Percentiles rank a stretch among this genome's conserved stretches.
Conservation (phyloP, 2,888 invertebrate genomes). For the Philereme transversata region DNA sequence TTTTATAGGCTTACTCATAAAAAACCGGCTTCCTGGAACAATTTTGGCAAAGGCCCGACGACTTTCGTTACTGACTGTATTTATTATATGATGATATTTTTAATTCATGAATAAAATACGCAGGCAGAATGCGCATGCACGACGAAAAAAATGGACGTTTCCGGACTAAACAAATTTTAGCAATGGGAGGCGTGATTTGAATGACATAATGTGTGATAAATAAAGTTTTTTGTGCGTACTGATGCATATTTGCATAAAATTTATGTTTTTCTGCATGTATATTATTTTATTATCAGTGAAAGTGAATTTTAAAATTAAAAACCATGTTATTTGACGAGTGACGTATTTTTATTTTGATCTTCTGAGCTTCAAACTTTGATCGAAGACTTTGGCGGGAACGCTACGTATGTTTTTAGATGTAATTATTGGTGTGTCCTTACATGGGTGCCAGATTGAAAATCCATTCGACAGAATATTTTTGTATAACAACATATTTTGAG, state of each 20-base stretch:
- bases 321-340: slow-evolving; percentile 2
- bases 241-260: slow-evolving; percentile 18
- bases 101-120: slow-evolving; percentile 67
- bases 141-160: slow-evolving; percentile 55
- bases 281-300: slow-evolving; percentile 19
- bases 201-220: slow-evolving; percentile 38
- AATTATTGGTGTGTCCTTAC: too few relatives aligned
- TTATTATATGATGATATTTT: slow-evolving; percentile 71
- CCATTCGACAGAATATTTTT: too few relatives aligned
- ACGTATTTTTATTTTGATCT: background rate
- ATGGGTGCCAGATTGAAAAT: too few relatives aligned
- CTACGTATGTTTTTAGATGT: too few relatives aligned
- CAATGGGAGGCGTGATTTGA: slow-evolving; percentile 53
- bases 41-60: slow-evolving; percentile 50
- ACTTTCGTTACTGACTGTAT: slow-evolving; percentile 32
- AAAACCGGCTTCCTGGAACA: slow-evolving; percentile 47
- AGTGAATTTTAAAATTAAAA: slow-evolving; percentile 16
- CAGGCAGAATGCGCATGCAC: slow-evolving; percentile 54
- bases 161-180: slow-evolving; percentile 67
- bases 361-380: background rate
- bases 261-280: slow-evolving; percentile 10
- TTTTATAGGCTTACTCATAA: slow-evolving; percentile 45
- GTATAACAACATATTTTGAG: too few relatives aligned
- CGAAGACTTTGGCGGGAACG: slow-evolving; percentile 19
- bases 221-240: slow-evolving; percentile 18